Evolutionary conservation across 2,797 vertebrate species (phyloP), one percentile per base, ranked within the genome.

Genomic region (Hoplostethus mediterraneus): DNA sequence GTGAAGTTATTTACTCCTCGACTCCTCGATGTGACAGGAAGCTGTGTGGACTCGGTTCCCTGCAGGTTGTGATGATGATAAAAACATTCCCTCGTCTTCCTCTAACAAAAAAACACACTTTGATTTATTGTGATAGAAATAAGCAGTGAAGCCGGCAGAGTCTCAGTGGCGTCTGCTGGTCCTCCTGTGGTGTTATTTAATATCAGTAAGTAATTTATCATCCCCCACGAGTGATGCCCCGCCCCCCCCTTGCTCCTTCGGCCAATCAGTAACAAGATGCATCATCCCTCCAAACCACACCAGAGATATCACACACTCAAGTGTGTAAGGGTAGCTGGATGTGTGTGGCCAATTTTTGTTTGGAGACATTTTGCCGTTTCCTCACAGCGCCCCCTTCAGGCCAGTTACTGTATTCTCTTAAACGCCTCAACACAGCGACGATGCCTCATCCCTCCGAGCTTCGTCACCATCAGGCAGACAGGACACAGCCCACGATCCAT

Each of bases 1-100:
- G 81, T 80, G 67, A 71, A 67, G 75, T 80, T 52, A 63, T 73
- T 56, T 86, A 89, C 87, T 88, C 88, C 86, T 89, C 88, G 83
- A 75, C 1, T 9, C 3, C 33, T 5, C 7, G 42, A 44, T 67
- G 74, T 86, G 81, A 67, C 79, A 80, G 83, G 53, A 40, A 49
- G 73, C 65, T 63, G 54, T 77, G 40, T 7, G n/a, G 65, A 68
- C 38, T 80, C 72, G 70, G 44, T 70, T 85, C 55, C 69, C 54
- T 56, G 0, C 56, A 3, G 12, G 13, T 31, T 75, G 67, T 49
- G 77, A 75, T 76, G 45, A 75, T 36, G 82, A 83, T 75, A 70
- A 77, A 76, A 79, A 80, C 57, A 68, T 73, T 70, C 30, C 65
- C 28, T n/a, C 28, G 33, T 76, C 71, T 69, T 80, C 76, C 78